Base-by-base conservation (phyloP, 2,888 invertebrate genomes). In the Hipparchia semele region DNA sequence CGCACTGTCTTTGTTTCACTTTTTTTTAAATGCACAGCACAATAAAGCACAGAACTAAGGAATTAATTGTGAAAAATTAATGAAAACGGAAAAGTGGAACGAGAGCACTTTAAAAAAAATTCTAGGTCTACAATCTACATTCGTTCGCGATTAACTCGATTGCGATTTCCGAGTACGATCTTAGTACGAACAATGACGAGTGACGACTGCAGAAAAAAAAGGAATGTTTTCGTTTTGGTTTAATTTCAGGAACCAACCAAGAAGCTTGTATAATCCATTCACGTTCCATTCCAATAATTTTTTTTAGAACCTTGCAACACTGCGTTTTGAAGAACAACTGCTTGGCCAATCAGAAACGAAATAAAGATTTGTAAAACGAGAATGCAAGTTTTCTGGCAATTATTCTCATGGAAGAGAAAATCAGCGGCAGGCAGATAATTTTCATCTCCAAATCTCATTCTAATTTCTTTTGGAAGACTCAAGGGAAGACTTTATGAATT, bases 71-170 rank as follows among this genome's bases (percentile, higher is more conserved):
- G 13, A 5, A 87, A 83, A 88, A 86, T 84, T 84, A 85, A 87
- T 83, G 84, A 92, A 91, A 92, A 92, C 89, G 91, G 84, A 92
- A 91, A 92, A 92, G 90, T 91, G 91, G 91, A 93, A 91, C 88
- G 91, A 92, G 92, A 90, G 87, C 91, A 86, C 81, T 84, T 86
- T 80, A 85, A 88, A 88, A 84, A 84, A 87, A 87, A 81, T 78
- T 77, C 86, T 91, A 88, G 89, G 86, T 89, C 90, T 91, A 88
- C 6, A 88, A 87, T 75, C 77, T 79, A 79, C 80, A 80, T 81
- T 80, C 81, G 81, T 77, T 77, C 80, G 79, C 77, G 78, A 76
- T 78, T 76, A 77, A 73, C 76, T 77, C 77, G 75, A 77, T 12
- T 79, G 75, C 77, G 74, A 77, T 6, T 78, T 79, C 74, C 80